These are phyloP conservation scores for Dryadula phaetusa DNA, from an alignment of 2,888 invertebrate genomes.

Conservation along the genomic window DNA sequence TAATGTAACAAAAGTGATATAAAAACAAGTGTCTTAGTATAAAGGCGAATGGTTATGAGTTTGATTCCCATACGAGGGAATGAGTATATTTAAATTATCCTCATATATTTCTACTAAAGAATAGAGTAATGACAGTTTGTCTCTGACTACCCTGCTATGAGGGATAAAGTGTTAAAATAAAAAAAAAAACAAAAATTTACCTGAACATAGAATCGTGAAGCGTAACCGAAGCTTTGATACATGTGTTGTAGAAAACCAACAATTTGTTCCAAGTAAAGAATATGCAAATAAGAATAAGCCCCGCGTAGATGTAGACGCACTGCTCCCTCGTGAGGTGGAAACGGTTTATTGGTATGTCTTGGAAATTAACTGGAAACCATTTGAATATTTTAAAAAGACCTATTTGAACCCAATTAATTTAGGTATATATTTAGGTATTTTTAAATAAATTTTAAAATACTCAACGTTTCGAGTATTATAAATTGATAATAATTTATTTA, in stretches of 20 bases:
- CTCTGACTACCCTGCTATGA: not conserved
- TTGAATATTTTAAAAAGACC: not conserved
- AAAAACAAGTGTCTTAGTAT: no score
- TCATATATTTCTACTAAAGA: no score
- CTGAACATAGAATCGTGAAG: conserved; percentile 92
- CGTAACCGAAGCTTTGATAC: conserved; percentile 88
- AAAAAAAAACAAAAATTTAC: conserved; percentile 49
- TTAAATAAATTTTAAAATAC: no score
- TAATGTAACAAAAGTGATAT: no score
- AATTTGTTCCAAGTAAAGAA: conserved; percentile 82
- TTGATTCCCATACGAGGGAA: no score
- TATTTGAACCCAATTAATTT: not conserved
- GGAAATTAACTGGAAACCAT: conserved; percentile 57
- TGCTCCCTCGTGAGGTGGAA: conserved; percentile 69
- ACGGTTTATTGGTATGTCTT: conserved; percentile 57
- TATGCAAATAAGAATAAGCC: conserved; percentile 75
- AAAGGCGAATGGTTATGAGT: no score
- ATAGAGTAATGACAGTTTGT: not conserved
- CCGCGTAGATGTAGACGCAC: conserved; percentile 83
- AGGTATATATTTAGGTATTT: not conserved
- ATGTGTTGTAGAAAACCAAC: conserved; percentile 88
- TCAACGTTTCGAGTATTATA: no score
- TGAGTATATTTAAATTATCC: no score
- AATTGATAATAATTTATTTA: no score
- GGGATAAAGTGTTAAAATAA: not conserved